phyloP scores from a whole-genome alignment of 1,140 invertebrate species.

The Caenorhabditis inopinata region DNA sequence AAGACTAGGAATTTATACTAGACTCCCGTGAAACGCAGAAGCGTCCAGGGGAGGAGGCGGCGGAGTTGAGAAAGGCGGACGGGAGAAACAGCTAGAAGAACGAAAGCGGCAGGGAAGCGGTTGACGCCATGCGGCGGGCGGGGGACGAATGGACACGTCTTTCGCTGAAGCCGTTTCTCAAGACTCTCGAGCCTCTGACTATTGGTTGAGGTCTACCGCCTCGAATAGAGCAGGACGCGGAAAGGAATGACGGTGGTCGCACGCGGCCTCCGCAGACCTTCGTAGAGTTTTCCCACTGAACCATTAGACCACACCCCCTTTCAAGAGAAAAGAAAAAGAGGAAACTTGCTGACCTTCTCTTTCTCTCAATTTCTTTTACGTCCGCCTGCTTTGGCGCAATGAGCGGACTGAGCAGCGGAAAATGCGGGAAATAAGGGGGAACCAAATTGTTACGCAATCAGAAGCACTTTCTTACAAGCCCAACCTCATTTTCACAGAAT shows the following conservation, averaged over 20 bases:
- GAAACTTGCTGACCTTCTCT: constrained; percentile 18
- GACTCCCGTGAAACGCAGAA: not conserved
- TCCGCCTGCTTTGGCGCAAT: constrained; percentile 4
- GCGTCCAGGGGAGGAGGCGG: not conserved
- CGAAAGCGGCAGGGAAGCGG: constrained; percentile 23
- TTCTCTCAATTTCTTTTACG: not conserved
- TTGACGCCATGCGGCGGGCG: not conserved
- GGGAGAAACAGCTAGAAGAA: not conserved
- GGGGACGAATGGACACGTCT: not conserved
- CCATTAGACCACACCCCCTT: constrained; percentile 14
- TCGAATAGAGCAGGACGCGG: not conserved
- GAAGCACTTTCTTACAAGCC: not conserved
- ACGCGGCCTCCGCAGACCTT: not conserved
- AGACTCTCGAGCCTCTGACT: not conserved
- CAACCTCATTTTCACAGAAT: constrained; percentile 19
- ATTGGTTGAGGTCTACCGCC: not conserved
- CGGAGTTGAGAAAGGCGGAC: not conserved
- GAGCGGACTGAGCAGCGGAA: not conserved
- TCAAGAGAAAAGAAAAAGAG: constrained; percentile 10
- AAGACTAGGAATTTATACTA: not conserved
- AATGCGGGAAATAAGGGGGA: not conserved
- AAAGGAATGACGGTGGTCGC: not conserved
- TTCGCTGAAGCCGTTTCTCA: not conserved
- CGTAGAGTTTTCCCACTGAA: not conserved
- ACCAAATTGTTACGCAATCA: constrained; percentile 27